These are phyloP conservation scores for Tortrix viridana DNA, from an alignment of 2,888 invertebrate genomes.

Conservation along the genomic window DNA sequence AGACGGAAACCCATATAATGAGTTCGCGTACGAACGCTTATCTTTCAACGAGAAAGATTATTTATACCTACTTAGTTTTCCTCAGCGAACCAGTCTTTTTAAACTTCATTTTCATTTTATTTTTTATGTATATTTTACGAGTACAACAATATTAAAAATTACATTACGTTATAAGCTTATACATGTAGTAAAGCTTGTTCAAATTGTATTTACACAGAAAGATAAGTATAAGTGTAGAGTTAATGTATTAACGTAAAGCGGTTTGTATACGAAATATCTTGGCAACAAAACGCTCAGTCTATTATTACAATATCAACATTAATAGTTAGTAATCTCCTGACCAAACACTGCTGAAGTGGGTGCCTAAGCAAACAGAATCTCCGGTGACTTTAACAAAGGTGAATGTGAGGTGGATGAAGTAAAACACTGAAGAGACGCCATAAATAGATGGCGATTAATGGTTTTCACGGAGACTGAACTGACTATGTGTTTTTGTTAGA, in stretches of 20 bases:
- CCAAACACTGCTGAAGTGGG: constrained; percentile 17
- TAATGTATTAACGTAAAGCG: neutral
- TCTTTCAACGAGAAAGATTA: constrained; percentile 14
- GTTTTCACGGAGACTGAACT: neutral
- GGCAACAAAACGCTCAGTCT: constrained; percentile 10
- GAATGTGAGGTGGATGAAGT: constrained; percentile 15
- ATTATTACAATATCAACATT: constrained; percentile 20
- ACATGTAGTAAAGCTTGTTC: neutral
- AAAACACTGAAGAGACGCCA: constrained; percentile 10
- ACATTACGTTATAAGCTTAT: no score
- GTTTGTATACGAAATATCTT: constrained; percentile 18
- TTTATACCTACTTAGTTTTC: constrained; percentile 8
- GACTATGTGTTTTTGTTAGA: neutral
- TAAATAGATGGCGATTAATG: constrained; percentile 14
- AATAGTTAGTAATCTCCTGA: constrained; percentile 22
- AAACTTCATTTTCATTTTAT: constrained; percentile 2
- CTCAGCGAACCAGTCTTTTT: neutral
- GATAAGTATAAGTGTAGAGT: neutral
- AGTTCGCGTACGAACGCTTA: constrained; percentile 8
- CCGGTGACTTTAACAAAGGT: constrained; percentile 21
- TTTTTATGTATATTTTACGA: constrained; percentile 2
- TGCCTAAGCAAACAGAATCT: constrained; percentile 26
- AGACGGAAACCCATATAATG: neutral
- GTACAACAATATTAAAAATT: no score
- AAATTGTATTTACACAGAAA: neutral